These are phyloP conservation scores for Drosophila differens DNA, from an alignment of 2,888 invertebrate genomes.

Conservation along the genomic window DNA sequence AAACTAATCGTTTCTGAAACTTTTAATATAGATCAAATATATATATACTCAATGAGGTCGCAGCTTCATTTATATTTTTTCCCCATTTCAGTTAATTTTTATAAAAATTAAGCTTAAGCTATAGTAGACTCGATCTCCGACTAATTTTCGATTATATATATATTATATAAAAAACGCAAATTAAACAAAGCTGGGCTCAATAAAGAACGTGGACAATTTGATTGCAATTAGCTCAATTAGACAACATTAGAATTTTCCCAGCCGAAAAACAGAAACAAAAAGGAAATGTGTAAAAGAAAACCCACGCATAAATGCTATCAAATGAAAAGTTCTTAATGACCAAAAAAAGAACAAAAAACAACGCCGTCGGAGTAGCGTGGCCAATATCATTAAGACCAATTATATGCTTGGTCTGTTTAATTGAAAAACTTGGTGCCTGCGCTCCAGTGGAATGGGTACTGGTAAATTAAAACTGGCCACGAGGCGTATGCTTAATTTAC, in stretches of 20 bases:
- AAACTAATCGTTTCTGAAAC: too few relatives aligned
- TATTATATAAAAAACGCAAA: background rate
- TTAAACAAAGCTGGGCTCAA: background rate
- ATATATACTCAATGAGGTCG: background rate
- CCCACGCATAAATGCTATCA: conserved; percentile 3
- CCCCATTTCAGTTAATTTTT: background rate
- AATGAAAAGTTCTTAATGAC: conserved; percentile 30
- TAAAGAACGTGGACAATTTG: background rate
- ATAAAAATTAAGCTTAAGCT: background rate
- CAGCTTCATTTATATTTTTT: background rate
- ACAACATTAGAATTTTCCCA: background rate
- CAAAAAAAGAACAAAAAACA: background rate
- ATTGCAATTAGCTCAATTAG: background rate
- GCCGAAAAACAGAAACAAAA: background rate
- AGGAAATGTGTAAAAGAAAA: background rate
- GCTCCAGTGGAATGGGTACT: background rate
- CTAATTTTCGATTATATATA: too few relatives aligned
- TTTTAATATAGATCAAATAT: background rate
- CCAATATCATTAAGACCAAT: conserved; percentile 23
- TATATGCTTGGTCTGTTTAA: conserved; percentile 47
- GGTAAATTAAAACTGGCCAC: conserved; percentile 8
- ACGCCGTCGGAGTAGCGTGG: conserved; percentile 2
- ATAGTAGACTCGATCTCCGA: background rate
- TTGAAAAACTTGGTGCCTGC: conserved; percentile 45
- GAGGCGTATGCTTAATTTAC: conserved; percentile 51